phyloP scores from a whole-genome alignment of 1,140 invertebrate genomes.

The Dryas iulia region DNA sequence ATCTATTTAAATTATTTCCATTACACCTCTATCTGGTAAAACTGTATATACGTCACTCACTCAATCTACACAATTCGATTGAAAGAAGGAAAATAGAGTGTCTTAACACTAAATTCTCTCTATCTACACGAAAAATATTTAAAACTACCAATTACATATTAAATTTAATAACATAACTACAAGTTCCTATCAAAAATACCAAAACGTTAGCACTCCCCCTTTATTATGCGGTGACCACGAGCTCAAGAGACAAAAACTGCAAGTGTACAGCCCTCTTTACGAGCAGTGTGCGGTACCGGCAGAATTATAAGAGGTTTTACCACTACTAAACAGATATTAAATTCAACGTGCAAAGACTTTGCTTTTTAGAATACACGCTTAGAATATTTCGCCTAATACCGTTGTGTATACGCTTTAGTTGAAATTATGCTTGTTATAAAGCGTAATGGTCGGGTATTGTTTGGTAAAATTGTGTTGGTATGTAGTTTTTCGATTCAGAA shows the following conservation, averaged over 20 bases:
- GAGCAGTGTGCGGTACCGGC: slow-evolving; percentile 48
- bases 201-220: slow-evolving; percentile 36
- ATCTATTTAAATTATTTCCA: too few species aligned
- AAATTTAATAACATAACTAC: too few species aligned
- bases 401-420: slow-evolving; percentile 5
- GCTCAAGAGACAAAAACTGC: slow-evolving; percentile 64
- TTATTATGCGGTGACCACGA: slow-evolving; percentile 68
- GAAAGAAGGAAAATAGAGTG: too few species aligned
- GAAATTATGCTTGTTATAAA: background rate
- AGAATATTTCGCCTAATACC: slow-evolving; percentile 47
- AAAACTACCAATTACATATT: too few species aligned
- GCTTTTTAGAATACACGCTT: slow-evolving; percentile 49
- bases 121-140: too few species aligned
- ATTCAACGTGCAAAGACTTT: slow-evolving; percentile 53
- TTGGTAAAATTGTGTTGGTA: background rate
- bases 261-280: slow-evolving; percentile 66
- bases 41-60: too few species aligned
- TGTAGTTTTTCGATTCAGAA: background rate
- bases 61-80: too few species aligned
- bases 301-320: slow-evolving; percentile 71
- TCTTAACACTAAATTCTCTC: too few species aligned
- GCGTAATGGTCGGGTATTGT: background rate
- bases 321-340: slow-evolving; percentile 69
- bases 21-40: too few species aligned
- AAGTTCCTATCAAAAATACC: background rate